Evolutionary conservation across 2,113 vertebrate species (phyloP).

Genomic region (Actinemys pallida): DNA sequence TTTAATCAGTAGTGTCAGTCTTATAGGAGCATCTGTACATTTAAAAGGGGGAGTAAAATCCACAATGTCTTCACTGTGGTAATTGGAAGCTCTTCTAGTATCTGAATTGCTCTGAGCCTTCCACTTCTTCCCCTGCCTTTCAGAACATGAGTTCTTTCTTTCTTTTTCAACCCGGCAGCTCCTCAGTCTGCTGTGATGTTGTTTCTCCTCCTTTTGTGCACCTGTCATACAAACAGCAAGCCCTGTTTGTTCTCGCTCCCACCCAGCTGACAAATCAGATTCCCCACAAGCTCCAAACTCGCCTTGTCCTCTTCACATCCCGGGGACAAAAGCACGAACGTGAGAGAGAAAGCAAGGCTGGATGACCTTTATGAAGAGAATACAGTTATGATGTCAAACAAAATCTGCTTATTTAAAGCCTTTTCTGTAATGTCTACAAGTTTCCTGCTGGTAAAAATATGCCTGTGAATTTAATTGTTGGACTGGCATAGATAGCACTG

Average conservation of each 20-base stretch:
- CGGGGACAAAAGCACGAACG: background rate
- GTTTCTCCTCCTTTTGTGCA: background rate
- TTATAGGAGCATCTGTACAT: background rate
- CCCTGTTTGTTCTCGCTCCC: background rate
- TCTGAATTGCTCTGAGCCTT: background rate
- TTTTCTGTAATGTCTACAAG: rapidly evolving
- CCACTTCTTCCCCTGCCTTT: background rate
- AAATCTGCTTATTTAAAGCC: background rate
- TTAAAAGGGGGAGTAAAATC: background rate
- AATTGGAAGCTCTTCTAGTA: background rate
- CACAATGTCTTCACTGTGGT: background rate
- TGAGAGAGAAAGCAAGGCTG: background rate
- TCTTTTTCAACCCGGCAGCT: background rate
- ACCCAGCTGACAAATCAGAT: background rate
- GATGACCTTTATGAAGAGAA: background rate
- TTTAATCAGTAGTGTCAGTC: background rate
- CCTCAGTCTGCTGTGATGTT: background rate
- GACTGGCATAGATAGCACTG: background rate
- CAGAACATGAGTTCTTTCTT: background rate
- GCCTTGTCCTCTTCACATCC: background rate
- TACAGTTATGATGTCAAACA: background rate
- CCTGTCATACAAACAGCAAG: background rate
- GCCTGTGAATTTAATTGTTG: background rate
- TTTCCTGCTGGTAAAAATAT: background rate
- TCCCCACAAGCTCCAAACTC: background rate